Conservation (phyloP, 2,888 invertebrate species). For the Megastigmus dorsalis region DNA sequence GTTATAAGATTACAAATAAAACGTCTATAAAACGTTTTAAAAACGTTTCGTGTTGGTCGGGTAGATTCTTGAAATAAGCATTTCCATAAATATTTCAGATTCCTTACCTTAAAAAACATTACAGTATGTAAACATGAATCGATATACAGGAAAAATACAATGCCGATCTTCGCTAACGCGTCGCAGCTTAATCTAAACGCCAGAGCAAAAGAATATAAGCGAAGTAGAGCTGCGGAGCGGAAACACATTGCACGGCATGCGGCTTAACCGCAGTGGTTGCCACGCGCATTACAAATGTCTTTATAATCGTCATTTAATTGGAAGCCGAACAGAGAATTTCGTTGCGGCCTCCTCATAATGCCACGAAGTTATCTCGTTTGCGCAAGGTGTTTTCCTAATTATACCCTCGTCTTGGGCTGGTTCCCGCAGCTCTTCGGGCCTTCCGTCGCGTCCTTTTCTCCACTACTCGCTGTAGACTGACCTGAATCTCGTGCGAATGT, state of each 20-base stretch:
- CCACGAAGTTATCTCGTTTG: slow-evolving; percentile 50
- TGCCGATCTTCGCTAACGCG: too few relatives aligned
- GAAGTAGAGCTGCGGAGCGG: neutral
- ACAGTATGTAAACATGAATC: too few relatives aligned
- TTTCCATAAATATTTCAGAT: too few relatives aligned
- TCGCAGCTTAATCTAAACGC: too few relatives aligned
- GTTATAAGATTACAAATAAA: too few relatives aligned
- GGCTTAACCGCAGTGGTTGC: neutral
- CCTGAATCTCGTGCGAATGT: slow-evolving; percentile 23
- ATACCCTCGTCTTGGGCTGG: slow-evolving; percentile 27
- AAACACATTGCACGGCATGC: slow-evolving; percentile 14
- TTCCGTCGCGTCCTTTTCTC: too few relatives aligned
- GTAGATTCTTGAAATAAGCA: too few relatives aligned
- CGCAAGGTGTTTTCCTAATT: slow-evolving; percentile 52
- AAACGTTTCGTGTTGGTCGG: too few relatives aligned
- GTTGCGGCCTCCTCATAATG: neutral
- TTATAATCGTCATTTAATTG: slow-evolving; percentile 51
- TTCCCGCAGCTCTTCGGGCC: neutral
- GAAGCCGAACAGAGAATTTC: neutral
- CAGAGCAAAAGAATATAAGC: too few relatives aligned
- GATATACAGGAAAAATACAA: too few relatives aligned
- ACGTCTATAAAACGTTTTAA: too few relatives aligned
- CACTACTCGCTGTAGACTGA: slow-evolving; percentile 7
- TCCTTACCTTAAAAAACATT: too few relatives aligned
- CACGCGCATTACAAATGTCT: slow-evolving; percentile 43